These are phyloP conservation scores for Caranx melampygus DNA, from an alignment of 2,113 vertebrate species.

Conservation along the genomic window DNA sequence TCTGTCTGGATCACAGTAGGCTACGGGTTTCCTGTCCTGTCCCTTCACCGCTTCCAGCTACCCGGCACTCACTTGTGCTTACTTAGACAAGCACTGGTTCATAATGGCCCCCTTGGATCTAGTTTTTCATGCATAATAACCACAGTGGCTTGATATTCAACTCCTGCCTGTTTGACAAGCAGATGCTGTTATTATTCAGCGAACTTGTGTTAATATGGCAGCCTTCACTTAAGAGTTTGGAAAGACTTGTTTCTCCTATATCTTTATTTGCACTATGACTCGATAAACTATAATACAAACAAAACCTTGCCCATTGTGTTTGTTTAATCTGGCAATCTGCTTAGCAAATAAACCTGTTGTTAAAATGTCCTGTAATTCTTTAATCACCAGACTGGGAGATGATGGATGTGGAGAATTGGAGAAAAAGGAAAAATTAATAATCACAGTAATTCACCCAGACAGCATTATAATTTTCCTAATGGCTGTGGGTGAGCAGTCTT, in stretches of 20 bases:
- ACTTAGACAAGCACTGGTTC: conserved; percentile 54
- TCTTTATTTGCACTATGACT: background rate
- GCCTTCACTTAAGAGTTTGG: background rate
- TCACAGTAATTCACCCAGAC: conserved; percentile 52
- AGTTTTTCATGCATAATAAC: conserved; percentile 51
- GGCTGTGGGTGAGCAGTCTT: conserved; percentile 38
- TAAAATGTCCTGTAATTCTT: conserved; percentile 19
- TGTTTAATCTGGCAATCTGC: conserved; percentile 30
- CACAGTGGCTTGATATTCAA: conserved; percentile 49
- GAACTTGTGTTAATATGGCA: conserved; percentile 20
- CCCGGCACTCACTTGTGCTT: conserved; percentile 57
- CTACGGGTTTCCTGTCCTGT: conserved; percentile 67
- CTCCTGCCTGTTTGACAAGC: conserved; percentile 31
- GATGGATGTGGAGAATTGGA: conserved; percentile 44
- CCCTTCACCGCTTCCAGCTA: conserved; percentile 46
- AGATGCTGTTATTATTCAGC: conserved; percentile 32
- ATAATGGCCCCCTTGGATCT: conserved; percentile 38
- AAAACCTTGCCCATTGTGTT: conserved; percentile 5
- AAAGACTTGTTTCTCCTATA: background rate
- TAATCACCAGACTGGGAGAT: conserved; percentile 20
- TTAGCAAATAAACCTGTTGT: conserved; percentile 31
- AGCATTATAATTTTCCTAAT: conserved; percentile 59
- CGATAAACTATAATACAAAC: conserved; percentile 1
- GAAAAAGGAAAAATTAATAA: conserved; percentile 28
- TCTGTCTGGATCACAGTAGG: conserved; percentile 75